Evolutionary conservation across 1,140 invertebrate genomes (phyloP).

Genomic region (Chionoecetes opilio): DNA sequence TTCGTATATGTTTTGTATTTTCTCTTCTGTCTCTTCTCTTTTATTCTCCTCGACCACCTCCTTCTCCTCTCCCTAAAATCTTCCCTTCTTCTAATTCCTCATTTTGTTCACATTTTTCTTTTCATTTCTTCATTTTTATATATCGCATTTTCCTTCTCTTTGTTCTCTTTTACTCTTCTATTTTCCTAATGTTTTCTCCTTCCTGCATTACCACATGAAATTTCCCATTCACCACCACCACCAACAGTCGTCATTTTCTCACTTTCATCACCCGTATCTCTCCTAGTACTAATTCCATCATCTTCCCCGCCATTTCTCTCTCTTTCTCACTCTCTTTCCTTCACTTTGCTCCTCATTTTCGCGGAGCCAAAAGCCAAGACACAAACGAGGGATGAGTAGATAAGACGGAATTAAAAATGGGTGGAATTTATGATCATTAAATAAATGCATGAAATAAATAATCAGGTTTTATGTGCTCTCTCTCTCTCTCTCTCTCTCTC

Average conservation of each 20-base stretch:
- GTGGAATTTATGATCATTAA: no score
- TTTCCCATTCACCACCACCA: background rate
- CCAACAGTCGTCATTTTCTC: background rate
- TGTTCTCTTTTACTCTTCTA: background rate
- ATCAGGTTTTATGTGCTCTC: background rate
- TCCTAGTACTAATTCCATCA: background rate
- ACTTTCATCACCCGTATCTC: background rate
- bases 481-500: conserved; percentile 12
- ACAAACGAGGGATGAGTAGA: no score
- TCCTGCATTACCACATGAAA: background rate
- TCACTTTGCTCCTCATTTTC: background rate
- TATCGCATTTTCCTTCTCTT: background rate
- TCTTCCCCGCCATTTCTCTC: background rate
- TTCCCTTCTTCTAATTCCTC: background rate
- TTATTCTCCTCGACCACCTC: no score
- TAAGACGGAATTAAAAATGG: no score
- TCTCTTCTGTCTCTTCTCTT: background rate
- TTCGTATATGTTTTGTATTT: background rate
- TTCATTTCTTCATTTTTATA: background rate
- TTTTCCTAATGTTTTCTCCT: background rate
- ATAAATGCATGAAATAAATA: no score
- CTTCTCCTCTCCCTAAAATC: no score
- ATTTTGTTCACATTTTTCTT: background rate
- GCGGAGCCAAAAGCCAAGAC: no score
- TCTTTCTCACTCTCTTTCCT: background rate